Base-by-base conservation (phyloP, 2,888 invertebrate genomes). In the Lasioglossum marginatum region DNA sequence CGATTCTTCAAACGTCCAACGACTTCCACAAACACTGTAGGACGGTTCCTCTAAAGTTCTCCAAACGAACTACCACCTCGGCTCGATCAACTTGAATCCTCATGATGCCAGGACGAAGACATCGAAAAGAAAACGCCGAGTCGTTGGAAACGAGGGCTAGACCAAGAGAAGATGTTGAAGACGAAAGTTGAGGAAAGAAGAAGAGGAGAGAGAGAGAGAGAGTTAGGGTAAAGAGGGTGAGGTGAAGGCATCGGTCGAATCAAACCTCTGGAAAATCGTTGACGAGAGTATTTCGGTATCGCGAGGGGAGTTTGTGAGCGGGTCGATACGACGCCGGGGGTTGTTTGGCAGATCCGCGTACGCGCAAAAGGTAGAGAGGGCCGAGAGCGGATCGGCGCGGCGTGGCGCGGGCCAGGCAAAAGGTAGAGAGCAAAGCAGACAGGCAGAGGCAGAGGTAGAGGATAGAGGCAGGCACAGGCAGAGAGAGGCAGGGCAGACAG, bases 241-340 rank as follows among this genome's bases (percentile, higher is more conserved):
- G 60, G 27, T 10, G 34, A 34, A 66, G 66, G 52, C 31, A 68
- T 45, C 63, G 52, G 68, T 63, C 34, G 80, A 80, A 45, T 23
- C 57, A 48, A 79, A 87, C 70, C 37, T 81, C 80, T 66, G 86
- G 85, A 82, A 87, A 86, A 86, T 83, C 79, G 85, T 81, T 57
- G 79, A 89, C 45, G 84, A 88, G 83, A 77, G 85, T 77, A 88
- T 91, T 91, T 91, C 88, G 88, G 90, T 90, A 90, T 91, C 88
- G 88, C 79, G 77, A 82, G 87, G 85, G 79, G 87, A 74, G 81
- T 63, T 82, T 82, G 86, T 27, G 43, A 87, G 85, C 89, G 89
- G 93, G 92, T 94, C 93, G 93, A 94, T 94, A 94, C 92, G 92
- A 93, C 91, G 93, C 87, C 88, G 90, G 91, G 93, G 93, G 94